Evolutionary conservation across 2,888 invertebrate species (phyloP).

Genomic region (Clostera curtula): DNA sequence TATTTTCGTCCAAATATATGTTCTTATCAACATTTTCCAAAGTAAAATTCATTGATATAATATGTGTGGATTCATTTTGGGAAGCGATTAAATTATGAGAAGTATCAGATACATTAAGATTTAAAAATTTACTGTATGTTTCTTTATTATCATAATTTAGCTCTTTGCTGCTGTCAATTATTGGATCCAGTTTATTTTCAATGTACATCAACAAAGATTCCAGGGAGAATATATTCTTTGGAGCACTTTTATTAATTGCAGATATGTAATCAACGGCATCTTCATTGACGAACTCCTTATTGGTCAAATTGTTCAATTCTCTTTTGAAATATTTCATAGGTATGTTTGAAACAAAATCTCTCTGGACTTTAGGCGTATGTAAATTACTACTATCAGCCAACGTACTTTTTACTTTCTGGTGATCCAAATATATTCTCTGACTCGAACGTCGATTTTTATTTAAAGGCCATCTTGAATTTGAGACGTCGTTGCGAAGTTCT

Average conservation of each 20-base stretch:
- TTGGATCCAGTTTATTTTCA: too few relatives aligned
- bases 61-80: conserved; percentile 13
- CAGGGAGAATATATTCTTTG: too few relatives aligned
- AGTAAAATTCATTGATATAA: conserved; percentile 25
- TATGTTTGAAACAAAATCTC: too few relatives aligned
- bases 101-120: conserved; percentile 1
- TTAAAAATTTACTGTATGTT: too few relatives aligned
- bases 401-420: background rate
- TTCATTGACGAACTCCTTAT: conserved; percentile 5
- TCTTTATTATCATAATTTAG: too few relatives aligned
- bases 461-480: conserved; percentile 48
- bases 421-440: conserved; percentile 11
- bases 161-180: too few relatives aligned
- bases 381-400: conserved; percentile 6
- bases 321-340: conserved; percentile 48
- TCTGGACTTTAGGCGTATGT: conserved; percentile 1
- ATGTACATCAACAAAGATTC: too few relatives aligned
- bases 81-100: conserved; percentile 3
- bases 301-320: conserved; percentile 32
- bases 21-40: conserved; percentile 28
- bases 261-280: conserved; percentile 20
- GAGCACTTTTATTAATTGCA: too few relatives aligned
- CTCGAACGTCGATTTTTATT: conserved; percentile 28
- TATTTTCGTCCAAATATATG: conserved; percentile 22
- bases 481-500: conserved; percentile 35